Conservation (phyloP, 2,797 vertebrate genomes). For the Pangasius sanitwongsei region DNA sequence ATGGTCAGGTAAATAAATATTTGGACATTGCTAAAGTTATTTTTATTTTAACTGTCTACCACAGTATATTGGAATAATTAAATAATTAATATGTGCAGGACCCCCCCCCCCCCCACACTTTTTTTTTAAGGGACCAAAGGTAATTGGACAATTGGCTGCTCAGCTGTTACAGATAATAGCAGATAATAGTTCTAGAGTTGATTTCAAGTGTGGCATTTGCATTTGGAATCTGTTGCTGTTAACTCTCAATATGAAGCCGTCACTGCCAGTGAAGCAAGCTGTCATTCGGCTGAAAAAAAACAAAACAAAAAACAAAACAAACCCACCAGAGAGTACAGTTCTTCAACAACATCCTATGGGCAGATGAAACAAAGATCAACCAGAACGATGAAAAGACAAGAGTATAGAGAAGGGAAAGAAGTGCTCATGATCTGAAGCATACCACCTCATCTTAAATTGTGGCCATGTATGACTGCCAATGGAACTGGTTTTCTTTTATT, state of each 20-base stretch:
- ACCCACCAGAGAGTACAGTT: not conserved
- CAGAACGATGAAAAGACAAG: not conserved
- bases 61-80: not conserved
- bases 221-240: not conserved
- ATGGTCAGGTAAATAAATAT: not conserved
- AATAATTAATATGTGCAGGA: not conserved
- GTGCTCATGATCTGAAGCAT: not conserved
- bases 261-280: not conserved
- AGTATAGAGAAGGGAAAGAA: not conserved
- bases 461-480: not conserved
- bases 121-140: not conserved
- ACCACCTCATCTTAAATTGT: not conserved
- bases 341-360: not conserved
- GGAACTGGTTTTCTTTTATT: not conserved
- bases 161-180: no score
- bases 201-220: not conserved
- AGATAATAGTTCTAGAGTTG: not conserved
- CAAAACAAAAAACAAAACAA: not conserved
- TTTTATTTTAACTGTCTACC: not conserved
- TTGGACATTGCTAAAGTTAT: not conserved
- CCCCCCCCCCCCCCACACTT: not conserved
- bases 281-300: not conserved
- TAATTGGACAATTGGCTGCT: not conserved
- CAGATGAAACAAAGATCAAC: not conserved
- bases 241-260: not conserved